phyloP scores from a whole-genome alignment of 2,797 vertebrate species.

The Epinephelus coioides region DNA sequence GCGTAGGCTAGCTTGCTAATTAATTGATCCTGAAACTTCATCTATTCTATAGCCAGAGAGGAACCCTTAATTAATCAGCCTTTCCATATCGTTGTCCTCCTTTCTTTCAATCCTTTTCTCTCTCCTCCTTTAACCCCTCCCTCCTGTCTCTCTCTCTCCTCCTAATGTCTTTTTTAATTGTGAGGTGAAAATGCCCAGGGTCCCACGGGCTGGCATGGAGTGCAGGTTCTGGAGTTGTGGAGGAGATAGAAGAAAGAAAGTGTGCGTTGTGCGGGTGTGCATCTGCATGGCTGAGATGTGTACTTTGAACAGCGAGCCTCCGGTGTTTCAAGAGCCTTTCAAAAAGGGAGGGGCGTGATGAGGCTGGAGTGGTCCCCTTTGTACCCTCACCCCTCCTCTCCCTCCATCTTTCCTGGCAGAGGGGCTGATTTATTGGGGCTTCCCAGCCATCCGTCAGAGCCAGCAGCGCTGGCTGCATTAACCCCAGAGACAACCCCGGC shows the following conservation, averaged over 20 bases:
- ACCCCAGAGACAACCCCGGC: constrained; percentile 82
- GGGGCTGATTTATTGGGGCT: constrained; percentile 84
- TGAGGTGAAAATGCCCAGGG: constrained; percentile 58
- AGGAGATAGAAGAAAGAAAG: constrained; percentile 40
- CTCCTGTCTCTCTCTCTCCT: not conserved
- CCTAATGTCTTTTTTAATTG: constrained; percentile 73
- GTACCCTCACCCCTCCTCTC: constrained; percentile 61
- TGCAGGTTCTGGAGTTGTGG: constrained; percentile 44
- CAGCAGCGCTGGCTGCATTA: constrained; percentile 82
- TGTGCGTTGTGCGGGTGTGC: constrained; percentile 34
- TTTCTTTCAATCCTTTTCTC: constrained; percentile 47
- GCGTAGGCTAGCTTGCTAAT: constrained; percentile 83
- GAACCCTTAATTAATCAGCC: constrained; percentile 84
- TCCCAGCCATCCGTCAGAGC: constrained; percentile 81
- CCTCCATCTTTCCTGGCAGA: constrained; percentile 79
- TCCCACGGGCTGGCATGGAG: constrained; percentile 46
- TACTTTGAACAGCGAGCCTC: constrained; percentile 58
- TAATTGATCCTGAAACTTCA: constrained; percentile 88
- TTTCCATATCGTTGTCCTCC: constrained; percentile 67
- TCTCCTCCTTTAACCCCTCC: constrained; percentile 14
- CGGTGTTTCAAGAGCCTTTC: constrained; percentile 74
- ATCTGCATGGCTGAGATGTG: constrained; percentile 52
- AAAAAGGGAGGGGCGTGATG: constrained; percentile 56
- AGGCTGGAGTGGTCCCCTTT: constrained; percentile 78
- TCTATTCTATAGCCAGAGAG: constrained; percentile 83